Percentiles rank a stretch among this genome's conserved stretches.
phyloP scores from a whole-genome alignment of 2,888 invertebrate genomes.

The Sialis fuliginosa region DNA sequence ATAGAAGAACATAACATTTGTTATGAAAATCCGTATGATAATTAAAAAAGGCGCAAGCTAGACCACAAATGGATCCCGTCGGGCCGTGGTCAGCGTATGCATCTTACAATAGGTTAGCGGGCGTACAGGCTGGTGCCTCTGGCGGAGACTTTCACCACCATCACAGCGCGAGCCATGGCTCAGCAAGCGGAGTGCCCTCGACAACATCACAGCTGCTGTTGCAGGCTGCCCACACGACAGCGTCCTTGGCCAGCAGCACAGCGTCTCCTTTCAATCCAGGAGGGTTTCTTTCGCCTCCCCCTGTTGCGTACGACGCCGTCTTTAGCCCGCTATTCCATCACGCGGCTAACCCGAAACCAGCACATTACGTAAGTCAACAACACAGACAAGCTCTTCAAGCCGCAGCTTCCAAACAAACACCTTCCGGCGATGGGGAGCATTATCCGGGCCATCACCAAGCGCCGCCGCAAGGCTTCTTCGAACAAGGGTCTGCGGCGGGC shows the following conservation, averaged over 20 bases:
- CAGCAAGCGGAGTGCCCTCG: constrained; percentile 35
- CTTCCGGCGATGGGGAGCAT: constrained; percentile 15
- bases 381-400: constrained; percentile 42
- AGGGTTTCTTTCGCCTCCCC: constrained; percentile 55
- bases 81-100: constrained; percentile 75
- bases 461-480: constrained; percentile 45
- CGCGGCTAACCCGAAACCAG: constrained; percentile 49
- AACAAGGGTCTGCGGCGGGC: constrained; percentile 36
- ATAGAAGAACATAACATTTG: too few species aligned
- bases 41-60: not conserved
- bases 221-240: constrained; percentile 42
- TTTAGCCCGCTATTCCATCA: constrained; percentile 72
- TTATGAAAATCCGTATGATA: not conserved
- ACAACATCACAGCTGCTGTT: constrained; percentile 48
- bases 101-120: constrained; percentile 66
- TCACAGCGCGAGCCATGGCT: constrained; percentile 32
- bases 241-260: constrained; percentile 37
- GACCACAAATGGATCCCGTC: constrained; percentile 60
- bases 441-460: constrained; percentile 36
- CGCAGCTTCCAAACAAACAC: constrained; percentile 19
- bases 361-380: constrained; percentile 52
- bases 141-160: constrained; percentile 50
- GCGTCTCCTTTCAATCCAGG: constrained; percentile 51
- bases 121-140: constrained; percentile 48
- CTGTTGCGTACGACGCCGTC: constrained; percentile 65